These are phyloP conservation scores for Agrenia bidenticulata DNA, from an alignment of 2,888 invertebrate genomes.

Conservation along the genomic window DNA sequence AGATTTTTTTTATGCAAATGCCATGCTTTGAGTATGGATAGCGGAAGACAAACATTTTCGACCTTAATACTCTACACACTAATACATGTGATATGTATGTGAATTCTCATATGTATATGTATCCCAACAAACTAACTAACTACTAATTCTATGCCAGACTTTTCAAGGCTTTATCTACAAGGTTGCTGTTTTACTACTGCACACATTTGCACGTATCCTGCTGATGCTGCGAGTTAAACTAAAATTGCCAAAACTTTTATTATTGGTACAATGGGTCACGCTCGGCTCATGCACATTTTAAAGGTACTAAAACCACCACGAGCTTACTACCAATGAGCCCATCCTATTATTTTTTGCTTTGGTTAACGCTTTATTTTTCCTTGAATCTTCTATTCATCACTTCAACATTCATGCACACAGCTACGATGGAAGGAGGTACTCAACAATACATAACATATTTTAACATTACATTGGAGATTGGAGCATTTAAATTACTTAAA, in stretches of 20 bases:
- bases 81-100: background rate
- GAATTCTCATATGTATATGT: slow-evolving; percentile 8
- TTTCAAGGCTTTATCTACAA: slow-evolving; percentile 51
- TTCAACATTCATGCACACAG: too few species aligned
- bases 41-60: slow-evolving; percentile 19
- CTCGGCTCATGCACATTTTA: background rate
- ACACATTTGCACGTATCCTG: background rate
- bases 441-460: too few species aligned
- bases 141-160: slow-evolving; percentile 46
- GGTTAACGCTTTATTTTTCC: too few species aligned
- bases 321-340: too few species aligned
- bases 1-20: background rate
- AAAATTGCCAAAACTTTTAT: too few species aligned
- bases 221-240: background rate
- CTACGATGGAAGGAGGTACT: too few species aligned
- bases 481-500: too few species aligned
- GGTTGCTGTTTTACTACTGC: slow-evolving; percentile 34
- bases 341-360: too few species aligned
- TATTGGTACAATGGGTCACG: background rate
- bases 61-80: slow-evolving; percentile 7
- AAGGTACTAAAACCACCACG: slow-evolving; percentile 1
- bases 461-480: too few species aligned
- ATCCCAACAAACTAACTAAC: slow-evolving; percentile 10
- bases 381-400: too few species aligned
- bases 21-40: background rate